Conservation (phyloP, 1,140 invertebrate genomes). For the Drosophila fuyamai region DNA sequence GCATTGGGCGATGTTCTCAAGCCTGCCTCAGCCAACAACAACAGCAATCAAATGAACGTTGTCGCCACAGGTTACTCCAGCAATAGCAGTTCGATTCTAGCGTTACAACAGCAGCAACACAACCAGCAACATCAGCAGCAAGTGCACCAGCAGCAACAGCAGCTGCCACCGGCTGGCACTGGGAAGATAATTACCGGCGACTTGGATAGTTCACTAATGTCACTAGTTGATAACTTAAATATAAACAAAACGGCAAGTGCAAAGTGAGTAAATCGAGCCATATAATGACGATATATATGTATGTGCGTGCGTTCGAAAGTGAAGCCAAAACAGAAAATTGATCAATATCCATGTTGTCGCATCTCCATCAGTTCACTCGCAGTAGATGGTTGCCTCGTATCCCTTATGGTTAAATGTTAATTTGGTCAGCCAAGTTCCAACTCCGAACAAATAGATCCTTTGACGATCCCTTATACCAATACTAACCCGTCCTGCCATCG, state of each 20-base stretch:
- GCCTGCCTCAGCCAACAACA: slow-evolving; percentile 85
- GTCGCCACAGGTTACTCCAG: slow-evolving; percentile 72
- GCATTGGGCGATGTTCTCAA: slow-evolving; percentile 90
- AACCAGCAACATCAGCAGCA: slow-evolving; percentile 76
- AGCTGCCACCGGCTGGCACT: slow-evolving; percentile 84
- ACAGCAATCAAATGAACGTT: slow-evolving; percentile 84
- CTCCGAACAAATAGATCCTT: slow-evolving; percentile 5
- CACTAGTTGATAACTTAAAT: slow-evolving; percentile 95
- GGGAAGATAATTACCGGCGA: slow-evolving; percentile 95
- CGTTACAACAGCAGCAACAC: slow-evolving; percentile 80
- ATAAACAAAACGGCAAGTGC: slow-evolving; percentile 92
- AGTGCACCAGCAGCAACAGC: slow-evolving; percentile 82
- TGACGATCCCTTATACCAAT: slow-evolving; percentile 16
- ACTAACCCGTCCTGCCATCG: slow-evolving; percentile 6
- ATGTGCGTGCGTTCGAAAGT: slow-evolving; percentile 53
- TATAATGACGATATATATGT: slow-evolving; percentile 35
- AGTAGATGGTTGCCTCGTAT: slow-evolving; percentile 14
- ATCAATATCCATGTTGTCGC: slow-evolving; percentile 29
- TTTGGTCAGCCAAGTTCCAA: slow-evolving; percentile 9
- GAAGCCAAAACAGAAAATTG: slow-evolving; percentile 13
- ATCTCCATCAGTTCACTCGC: slow-evolving; percentile 15
- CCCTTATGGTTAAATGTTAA: not conserved
- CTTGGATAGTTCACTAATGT: slow-evolving; percentile 95
- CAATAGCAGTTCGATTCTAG: slow-evolving; percentile 83
- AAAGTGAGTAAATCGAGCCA: slow-evolving; percentile 87